These are phyloP conservation scores for Cantharis nigra DNA, from an alignment of 2,888 invertebrate species.

Conservation along the genomic window DNA sequence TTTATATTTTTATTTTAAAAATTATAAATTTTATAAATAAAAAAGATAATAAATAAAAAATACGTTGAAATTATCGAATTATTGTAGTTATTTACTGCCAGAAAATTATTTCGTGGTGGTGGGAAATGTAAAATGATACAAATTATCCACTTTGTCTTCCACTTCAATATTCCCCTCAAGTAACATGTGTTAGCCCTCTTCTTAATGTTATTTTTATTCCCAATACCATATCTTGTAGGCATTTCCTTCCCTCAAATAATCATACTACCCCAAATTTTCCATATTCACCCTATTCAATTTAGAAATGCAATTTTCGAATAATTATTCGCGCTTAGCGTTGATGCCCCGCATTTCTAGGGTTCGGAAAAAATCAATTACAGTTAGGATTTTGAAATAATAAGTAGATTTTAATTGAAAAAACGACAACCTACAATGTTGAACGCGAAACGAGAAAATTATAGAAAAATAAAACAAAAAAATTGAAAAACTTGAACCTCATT, in stretches of 20 bases:
- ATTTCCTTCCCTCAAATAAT: neutral
- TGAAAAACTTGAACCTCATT: neutral
- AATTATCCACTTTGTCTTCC: neutral
- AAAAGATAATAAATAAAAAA: neutral
- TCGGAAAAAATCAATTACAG: neutral
- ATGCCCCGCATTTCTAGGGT: neutral
- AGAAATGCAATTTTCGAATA: neutral
- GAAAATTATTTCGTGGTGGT: neutral
- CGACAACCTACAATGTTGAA: neutral
- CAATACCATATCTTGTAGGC: neutral
- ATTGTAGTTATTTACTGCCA: neutral
- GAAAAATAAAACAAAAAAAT: neutral
- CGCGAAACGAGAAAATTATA: neutral
- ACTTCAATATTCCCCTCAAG: neutral
- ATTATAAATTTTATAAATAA: too few species aligned
- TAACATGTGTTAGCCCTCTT: neutral
- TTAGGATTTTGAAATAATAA: neutral
- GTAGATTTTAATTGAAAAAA: neutral
- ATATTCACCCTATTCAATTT: neutral
- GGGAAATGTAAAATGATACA: neutral
- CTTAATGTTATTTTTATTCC: neutral
- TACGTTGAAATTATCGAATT: neutral
- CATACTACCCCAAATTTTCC: neutral
- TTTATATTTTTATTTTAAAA: too few species aligned
- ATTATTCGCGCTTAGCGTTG: neutral